phyloP scores from a whole-genome alignment of 2,888 invertebrate genomes.

The Agrilus cyanescens region DNA sequence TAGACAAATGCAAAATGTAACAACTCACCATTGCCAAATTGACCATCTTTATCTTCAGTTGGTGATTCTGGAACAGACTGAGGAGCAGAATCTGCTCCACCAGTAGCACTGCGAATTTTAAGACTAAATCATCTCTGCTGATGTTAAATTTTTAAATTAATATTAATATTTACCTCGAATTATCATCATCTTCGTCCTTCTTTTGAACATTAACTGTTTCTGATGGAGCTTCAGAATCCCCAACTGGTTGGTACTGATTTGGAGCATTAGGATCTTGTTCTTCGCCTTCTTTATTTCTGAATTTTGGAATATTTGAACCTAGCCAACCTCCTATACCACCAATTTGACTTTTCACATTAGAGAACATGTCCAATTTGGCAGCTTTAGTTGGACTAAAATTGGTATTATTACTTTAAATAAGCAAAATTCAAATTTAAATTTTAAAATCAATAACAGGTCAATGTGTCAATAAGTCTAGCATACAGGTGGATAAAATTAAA shows the following conservation, averaged over 20 bases:
- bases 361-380: conserved; percentile 69
- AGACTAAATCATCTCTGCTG: not conserved
- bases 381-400: conserved; percentile 56
- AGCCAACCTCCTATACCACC: conserved; percentile 75
- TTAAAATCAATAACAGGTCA: conserved; percentile 26
- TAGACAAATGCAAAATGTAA: conserved; percentile 22
- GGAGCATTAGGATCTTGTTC: conserved; percentile 14
- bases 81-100: conserved; percentile 81
- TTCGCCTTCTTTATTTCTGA: conserved; percentile 51
- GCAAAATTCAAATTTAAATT: conserved; percentile 9
- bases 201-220: conserved; percentile 21
- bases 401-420: not conserved
- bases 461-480: conserved; percentile 10
- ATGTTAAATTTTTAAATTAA: too few relatives aligned
- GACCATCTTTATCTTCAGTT: conserved; percentile 67
- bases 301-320: conserved; percentile 58
- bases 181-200: conserved; percentile 67
- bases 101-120: conserved; percentile 60
- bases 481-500: conserved; percentile 7
- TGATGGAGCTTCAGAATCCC: conserved; percentile 35
- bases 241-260: conserved; percentile 18
- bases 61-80: conserved; percentile 68
- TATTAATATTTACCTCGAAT: conserved; percentile 54
- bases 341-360: conserved; percentile 77
- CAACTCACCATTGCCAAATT: conserved; percentile 59